phyloP scores from a whole-genome alignment of 2,113 vertebrate genomes.

The Toxostoma redivivum region DNA sequence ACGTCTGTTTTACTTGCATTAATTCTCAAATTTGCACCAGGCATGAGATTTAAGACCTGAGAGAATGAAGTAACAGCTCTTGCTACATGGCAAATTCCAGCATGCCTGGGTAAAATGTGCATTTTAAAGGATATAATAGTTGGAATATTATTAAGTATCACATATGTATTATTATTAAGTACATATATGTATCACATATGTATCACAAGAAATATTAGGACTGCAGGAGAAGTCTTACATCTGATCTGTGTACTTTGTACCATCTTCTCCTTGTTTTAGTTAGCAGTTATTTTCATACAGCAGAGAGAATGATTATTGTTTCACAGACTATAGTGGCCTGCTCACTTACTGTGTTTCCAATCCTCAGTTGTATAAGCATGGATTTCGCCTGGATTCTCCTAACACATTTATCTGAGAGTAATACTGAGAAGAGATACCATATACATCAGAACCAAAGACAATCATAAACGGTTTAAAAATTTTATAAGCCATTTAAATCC shows the following conservation, averaged over 20 bases:
- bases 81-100: not conserved
- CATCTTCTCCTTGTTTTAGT: not conserved
- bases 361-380: not conserved
- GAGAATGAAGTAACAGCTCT: not conserved
- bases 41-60: not conserved
- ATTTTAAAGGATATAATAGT: not conserved
- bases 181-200: no score
- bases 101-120: rapidly evolving
- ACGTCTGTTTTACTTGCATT: not conserved
- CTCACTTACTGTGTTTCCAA: not conserved
- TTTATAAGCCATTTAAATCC: not conserved
- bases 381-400: not conserved
- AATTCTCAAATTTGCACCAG: not conserved
- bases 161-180: not conserved
- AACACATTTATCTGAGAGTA: not conserved
- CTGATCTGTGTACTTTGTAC: not conserved
- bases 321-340: not conserved
- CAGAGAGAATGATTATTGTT: not conserved
- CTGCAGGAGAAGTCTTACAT: not conserved
- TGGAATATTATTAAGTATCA: not conserved
- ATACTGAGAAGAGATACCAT: not conserved
- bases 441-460: not conserved
- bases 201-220: not conserved
- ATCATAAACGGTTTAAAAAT: not conserved
- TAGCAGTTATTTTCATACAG: not conserved